Conservation (phyloP, 2,113 vertebrate species). For the Neolamprologus fasciatus region DNA sequence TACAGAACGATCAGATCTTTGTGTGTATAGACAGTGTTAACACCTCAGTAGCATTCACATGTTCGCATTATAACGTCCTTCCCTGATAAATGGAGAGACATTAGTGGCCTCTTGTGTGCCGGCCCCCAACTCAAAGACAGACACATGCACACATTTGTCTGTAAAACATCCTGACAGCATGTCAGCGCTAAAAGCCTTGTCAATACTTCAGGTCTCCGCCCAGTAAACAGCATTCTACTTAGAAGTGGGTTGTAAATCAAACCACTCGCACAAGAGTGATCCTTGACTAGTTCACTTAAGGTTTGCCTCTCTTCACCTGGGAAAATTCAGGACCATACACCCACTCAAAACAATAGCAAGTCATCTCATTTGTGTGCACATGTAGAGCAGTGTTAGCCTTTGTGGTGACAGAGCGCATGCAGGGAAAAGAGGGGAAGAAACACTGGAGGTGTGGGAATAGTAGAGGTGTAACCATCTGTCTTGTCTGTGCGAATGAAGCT, state of each 20-base stretch:
- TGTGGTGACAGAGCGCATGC: slow-evolving; percentile 31
- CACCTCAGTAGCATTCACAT: slow-evolving; percentile 52
- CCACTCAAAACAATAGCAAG: neutral
- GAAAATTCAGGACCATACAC: neutral
- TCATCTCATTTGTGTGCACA: slow-evolving; percentile 6
- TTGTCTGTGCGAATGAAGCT: slow-evolving; percentile 38
- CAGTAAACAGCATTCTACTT: slow-evolving; percentile 57
- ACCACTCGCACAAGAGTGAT: neutral
- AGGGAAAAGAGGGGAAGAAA: slow-evolving; percentile 34
- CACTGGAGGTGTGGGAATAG: slow-evolving; percentile 54
- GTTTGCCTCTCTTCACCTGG: neutral
- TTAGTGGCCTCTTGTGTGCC: slow-evolving; percentile 49
- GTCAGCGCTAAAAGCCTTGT: slow-evolving; percentile 66
- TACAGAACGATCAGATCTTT: neutral
- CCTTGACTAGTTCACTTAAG: neutral
- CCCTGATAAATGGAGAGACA: slow-evolving; percentile 34
- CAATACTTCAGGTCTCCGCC: slow-evolving; percentile 64
- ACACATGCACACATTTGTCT: slow-evolving; percentile 32
- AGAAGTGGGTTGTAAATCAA: slow-evolving; percentile 51
- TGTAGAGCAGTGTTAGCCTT: slow-evolving; percentile 17
- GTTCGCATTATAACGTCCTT: slow-evolving; percentile 27
- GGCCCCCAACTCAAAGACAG: slow-evolving; percentile 21
- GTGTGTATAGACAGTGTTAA: slow-evolving; percentile 21
- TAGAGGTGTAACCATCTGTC: slow-evolving; percentile 58
- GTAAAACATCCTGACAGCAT: slow-evolving; percentile 53